Evolutionary conservation across 2,797 vertebrate species (phyloP), one percentile per base, ranked within the genome.

Genomic region (Cyprinella venusta): DNA sequence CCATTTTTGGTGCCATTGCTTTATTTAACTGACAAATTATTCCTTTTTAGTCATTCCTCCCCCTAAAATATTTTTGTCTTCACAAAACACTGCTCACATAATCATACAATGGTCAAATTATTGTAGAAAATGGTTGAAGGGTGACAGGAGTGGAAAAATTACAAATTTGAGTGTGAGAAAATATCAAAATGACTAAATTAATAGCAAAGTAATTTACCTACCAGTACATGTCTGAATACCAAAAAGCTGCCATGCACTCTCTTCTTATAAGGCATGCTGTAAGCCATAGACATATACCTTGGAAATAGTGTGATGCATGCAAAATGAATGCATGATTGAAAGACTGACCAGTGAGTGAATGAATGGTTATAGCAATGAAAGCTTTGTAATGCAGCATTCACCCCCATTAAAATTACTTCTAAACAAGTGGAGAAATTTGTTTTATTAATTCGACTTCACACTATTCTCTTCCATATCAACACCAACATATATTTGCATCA

Each of bases 341-440:
- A 90, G 91, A 91, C 89, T 89, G 87, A 87, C 50, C 85, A 84
- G 88, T 74, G 48, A 45, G 81, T 91, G 56, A 85, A 82, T 42
- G 78, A 70, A 87, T 76, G 63, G 72, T 54, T 70, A 71, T 65
- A 75, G 8, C 52, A 26, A 76, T 67, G 69, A 33, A 85, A 85
- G 18, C 19, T 88, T 92, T 88, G 83, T 65, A 74, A 92, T 68
- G 79, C 64, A 81, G 81, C 83, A 85, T 68, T 81, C 56, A 88
- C 89, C 91, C 59, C 89, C 86, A 95, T 93, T 95, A 95, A 90
- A 89, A 87, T 88, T 90, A 86, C 56, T 45, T 64, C 40, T 18
- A 79, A 83, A 24, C 15, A 7, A 70, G 7, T 38, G 56, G 24
- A 48, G 8, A 72, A 59, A 40, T 63, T 61, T 80, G 79, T 81